Conservation (phyloP, 2,888 invertebrate genomes). For the Monoplex corrugatus region DNA sequence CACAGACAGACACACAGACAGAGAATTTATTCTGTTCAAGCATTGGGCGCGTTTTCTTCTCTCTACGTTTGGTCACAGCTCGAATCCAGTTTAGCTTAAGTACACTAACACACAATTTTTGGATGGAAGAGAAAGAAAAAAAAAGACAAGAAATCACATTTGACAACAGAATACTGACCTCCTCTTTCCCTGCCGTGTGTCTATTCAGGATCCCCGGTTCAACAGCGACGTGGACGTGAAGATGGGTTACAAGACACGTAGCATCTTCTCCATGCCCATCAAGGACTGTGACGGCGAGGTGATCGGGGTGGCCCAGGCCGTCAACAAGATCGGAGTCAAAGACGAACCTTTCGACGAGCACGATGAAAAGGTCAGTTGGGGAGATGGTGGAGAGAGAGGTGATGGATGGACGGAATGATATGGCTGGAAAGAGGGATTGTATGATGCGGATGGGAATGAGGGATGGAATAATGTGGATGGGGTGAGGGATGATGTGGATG, state of each 20-base stretch:
- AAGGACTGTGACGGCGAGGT: conserved; percentile 78
- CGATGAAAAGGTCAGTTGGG: conserved; percentile 79
- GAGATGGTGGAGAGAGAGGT: neutral
- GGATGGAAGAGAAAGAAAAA: no score
- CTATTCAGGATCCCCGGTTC: conserved; percentile 81
- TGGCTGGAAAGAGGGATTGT: no score
- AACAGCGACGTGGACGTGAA: conserved; percentile 77
- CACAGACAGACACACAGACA: conserved; percentile 1
- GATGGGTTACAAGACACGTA: conserved; percentile 79
- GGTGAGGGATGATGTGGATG: no score
- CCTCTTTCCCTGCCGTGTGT: conserved; percentile 41
- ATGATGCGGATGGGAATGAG: no score
- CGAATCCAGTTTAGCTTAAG: no score
- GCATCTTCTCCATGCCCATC: conserved; percentile 80
- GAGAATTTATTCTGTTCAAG: no score
- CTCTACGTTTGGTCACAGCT: no score
- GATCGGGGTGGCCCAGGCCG: conserved; percentile 80
- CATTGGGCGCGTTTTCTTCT: neutral
- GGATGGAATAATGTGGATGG: no score
- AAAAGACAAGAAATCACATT: no score
- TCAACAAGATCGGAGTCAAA: conserved; percentile 77
- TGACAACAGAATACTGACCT: no score
- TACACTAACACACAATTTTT: no score
- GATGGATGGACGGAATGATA: no score
- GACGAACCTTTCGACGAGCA: conserved; percentile 79